Base-by-base conservation (phyloP, 1,140 invertebrate genomes). In the Pogonomyrmex californicus region DNA sequence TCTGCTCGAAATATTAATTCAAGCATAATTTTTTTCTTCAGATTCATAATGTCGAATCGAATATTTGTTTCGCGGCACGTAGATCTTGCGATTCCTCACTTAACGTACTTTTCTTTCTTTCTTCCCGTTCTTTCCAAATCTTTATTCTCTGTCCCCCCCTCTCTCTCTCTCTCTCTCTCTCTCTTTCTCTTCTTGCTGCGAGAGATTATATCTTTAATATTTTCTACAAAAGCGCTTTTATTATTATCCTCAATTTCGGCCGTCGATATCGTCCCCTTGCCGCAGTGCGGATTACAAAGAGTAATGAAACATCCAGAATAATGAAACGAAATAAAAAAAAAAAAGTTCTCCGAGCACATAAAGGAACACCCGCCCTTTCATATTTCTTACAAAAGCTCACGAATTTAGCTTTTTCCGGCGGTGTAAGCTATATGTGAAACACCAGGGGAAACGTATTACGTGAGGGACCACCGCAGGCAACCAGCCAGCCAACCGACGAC, bases 261-360 rank as follows among this genome's bases (percentile, higher is more conserved):
- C 66, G 66, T 75, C 79, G 38, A 83, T 83, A 83, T 58, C 68
- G 56, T 60, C 68, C 56, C 33, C 49, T 81, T 23, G 54, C 38
- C 33, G 33, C 33, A 30, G 33, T 54, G 41, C 68, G 14, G 77
- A 66, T 79, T 66, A 83, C 68, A 83, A 83, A 83, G 68, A 60
- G 54, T 83, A 83, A 83, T 83, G 79, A 83, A 83, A 83, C 41
- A 75, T 75, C 68, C n/a, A 33, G 54, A 83, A 83, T 83, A 83
- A 83, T 60, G 56, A 62, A 83, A 83, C 44, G 14, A 33, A 58
- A 47, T 54, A 73, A 71, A 73, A 83, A 49, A 58, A 75, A 56
- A 73, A 36, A n/a, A n/a, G 38, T 41, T 58, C 54, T 33, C 10
- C 41, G 68, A 33, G 41, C 41, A 23, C 14, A 83, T 73, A 83